These are phyloP conservation scores for Hippotragus niger DNA, from an alignment of 2,113 vertebrate species.

Conservation along the genomic window DNA sequence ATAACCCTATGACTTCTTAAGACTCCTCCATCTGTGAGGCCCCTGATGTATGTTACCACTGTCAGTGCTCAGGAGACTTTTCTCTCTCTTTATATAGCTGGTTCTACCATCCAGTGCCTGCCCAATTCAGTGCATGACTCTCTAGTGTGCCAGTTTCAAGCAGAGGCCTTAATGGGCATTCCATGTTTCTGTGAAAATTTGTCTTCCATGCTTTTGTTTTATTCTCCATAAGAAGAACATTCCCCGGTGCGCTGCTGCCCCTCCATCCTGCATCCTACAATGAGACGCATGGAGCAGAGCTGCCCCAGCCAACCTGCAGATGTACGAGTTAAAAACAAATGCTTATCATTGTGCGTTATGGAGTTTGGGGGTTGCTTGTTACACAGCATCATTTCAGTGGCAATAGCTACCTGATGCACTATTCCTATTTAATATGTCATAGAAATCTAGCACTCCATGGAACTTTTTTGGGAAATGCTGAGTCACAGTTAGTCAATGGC, in stretches of 20 bases:
- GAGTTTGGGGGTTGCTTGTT: neutral
- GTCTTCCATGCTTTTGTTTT: neutral
- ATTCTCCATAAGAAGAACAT: neutral
- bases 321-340: neutral
- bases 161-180: neutral
- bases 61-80: neutral
- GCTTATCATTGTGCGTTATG: neutral
- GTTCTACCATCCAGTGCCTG: neutral
- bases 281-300: neutral
- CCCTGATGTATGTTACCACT: neutral
- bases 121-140: neutral
- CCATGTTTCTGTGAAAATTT: neutral
- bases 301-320: neutral
- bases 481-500: neutral
- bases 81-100: neutral
- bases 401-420: neutral
- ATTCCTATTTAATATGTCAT: neutral
- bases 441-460: neutral
- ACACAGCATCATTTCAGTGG: neutral
- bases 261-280: neutral
- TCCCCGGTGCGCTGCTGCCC: fast-evolving
- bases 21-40: neutral
- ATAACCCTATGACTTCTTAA: neutral
- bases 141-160: neutral
- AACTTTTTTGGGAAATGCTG: neutral